Evolutionary conservation across 2,113 vertebrate genomes (phyloP).

Genomic region (Pogonocichla stellata): DNA sequence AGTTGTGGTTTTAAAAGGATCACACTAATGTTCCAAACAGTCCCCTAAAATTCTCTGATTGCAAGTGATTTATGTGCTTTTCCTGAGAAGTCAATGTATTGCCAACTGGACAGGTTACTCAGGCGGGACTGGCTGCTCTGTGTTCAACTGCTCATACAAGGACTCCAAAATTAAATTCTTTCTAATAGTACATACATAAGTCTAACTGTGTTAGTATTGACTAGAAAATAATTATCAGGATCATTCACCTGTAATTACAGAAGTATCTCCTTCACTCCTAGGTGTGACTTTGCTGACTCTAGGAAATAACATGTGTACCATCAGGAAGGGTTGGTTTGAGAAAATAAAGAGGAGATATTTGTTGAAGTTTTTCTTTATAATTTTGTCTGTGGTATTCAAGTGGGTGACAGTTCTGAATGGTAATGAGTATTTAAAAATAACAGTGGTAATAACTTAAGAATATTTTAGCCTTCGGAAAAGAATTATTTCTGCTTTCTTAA

Average conservation of each 20-base stretch:
- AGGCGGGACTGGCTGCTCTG: neutral
- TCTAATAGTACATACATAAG: neutral
- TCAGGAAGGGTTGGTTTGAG: neutral
- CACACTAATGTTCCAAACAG: neutral
- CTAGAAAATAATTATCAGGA: neutral
- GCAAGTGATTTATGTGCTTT: neutral
- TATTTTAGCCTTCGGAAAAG: neutral
- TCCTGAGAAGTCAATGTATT: accelerated
- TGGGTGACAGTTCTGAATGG: neutral
- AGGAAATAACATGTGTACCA: neutral
- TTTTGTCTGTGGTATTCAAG: neutral
- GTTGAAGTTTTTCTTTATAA: neutral
- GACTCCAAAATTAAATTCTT: neutral
- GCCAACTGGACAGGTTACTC: accelerated
- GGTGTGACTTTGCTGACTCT: neutral
- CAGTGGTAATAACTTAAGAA: neutral
- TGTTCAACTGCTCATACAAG: neutral
- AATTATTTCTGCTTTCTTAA: neutral
- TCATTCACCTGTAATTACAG: neutral
- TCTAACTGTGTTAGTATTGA: neutral
- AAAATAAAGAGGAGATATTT: neutral
- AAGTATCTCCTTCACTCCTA: neutral
- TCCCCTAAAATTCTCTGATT: neutral
- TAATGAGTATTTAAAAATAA: neutral
- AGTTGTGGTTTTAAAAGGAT: neutral